Base-by-base conservation (phyloP, 2,888 invertebrate species). In the Gonocerus acuteangulatus region DNA sequence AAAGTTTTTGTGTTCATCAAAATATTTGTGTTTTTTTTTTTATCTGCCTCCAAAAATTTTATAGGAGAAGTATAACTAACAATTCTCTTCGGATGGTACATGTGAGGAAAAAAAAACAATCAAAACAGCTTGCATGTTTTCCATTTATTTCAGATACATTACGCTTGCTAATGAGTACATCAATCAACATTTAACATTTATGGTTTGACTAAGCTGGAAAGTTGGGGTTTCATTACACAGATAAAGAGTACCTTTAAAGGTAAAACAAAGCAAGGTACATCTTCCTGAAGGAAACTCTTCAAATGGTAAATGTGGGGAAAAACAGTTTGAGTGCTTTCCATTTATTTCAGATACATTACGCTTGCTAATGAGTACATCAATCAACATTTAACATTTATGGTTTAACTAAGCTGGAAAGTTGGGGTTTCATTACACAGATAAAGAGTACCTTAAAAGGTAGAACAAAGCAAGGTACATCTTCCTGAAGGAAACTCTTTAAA, bases 81-180 rank as follows among this genome's bases (percentile, higher is more conserved):
- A n/a, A n/a, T n/a, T n/a, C n/a, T 27, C 9, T 27, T 27, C 4
- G 27, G 27, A 27, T 27, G 9, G 27, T 19, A 18, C 23, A 23
- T 9, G 23, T 7, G 22, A 11, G 15, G 15, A 22, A 15, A 15
- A 49, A 16, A 23, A 44, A 42, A 39, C 39, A 56, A 13, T 16
- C 6, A 19, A 16, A 23, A 23, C 32, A 45, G 19, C 42, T 57
- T 15, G 39, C 42, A 51, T 51, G 52, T 36, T 60, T 52, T 23
- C 16, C 32, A 47, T 52, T 65, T 65, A 65, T 65, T 62, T 60
- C 56, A 64, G 52, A 52, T 62, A 62, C 62, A 62, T 62, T 60
- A 61, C 56, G 64, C 62, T 59, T 57, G 62, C 64, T 65, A 65
- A 65, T 62, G 64, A 57, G 56, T 65, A 65, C 64, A 36, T 49